Conservation (phyloP, 2,113 vertebrate genomes). For the Nycticryphes semicollaris region DNA sequence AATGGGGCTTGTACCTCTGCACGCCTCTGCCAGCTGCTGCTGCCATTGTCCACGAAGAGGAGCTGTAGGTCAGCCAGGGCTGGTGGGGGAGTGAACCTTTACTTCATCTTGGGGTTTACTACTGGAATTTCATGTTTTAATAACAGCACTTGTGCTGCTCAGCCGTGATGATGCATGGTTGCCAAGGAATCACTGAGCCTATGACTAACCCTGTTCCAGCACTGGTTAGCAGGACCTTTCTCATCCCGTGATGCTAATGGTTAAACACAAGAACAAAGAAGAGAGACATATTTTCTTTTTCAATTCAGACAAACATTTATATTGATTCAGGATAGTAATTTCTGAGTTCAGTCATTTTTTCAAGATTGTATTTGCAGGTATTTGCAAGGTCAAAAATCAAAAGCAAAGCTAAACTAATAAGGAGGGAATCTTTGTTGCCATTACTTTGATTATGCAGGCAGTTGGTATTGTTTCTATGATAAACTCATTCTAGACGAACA, state of each 20-base stretch:
- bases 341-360: neutral
- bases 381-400: neutral
- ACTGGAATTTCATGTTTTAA: neutral
- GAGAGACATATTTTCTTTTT: neutral
- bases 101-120: neutral
- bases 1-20: no score
- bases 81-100: no score
- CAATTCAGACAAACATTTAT: neutral
- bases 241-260: neutral
- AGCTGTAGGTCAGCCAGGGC: neutral
- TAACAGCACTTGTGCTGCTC: neutral
- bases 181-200: neutral
- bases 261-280: neutral
- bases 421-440: neutral
- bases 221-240: neutral
- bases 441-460: neutral
- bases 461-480: neutral
- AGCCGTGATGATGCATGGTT: accelerated
- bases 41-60: neutral
- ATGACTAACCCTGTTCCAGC: neutral
- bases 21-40: neutral
- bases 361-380: neutral
- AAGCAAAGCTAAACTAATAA: neutral
- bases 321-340: neutral
- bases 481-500: neutral